Evolutionary conservation across 1,140 invertebrate species (phyloP).

Genomic region (Rhyzopertha dominica): DNA sequence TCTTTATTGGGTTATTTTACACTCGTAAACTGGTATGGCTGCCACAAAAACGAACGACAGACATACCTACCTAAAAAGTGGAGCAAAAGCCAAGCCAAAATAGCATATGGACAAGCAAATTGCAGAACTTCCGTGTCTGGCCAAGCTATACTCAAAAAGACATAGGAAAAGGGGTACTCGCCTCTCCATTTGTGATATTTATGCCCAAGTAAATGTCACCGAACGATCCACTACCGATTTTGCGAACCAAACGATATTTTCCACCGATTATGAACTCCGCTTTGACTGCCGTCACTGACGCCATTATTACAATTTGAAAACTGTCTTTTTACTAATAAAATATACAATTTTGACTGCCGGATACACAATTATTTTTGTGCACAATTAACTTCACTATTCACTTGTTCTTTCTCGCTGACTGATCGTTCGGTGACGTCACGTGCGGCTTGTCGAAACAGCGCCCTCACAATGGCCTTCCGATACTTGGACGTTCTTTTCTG

Average conservation of each 20-base stretch:
- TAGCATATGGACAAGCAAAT: no score
- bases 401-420: conserved; percentile 43
- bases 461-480: no score
- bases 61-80: neutral
- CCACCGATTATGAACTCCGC: conserved; percentile 65
- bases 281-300: conserved; percentile 33
- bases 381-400: conserved; percentile 40
- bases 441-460: no score
- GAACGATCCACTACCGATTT: conserved; percentile 98
- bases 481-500: no score
- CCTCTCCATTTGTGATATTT: conserved; percentile 92
- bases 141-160: no score
- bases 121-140: no score
- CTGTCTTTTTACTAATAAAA: conserved; percentile 26
- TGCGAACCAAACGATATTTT: conserved; percentile 92
- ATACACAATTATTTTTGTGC: conserved; percentile 37
- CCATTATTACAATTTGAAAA: conserved; percentile 34
- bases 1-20: no score
- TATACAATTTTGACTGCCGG: conserved; percentile 32
- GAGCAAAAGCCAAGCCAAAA: conserved; percentile 11
- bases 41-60: conserved; percentile 19
- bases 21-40: conserved; percentile 32
- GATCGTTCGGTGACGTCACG: conserved; percentile 43
- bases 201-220: conserved; percentile 98
- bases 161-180: conserved; percentile 31